Evolutionary conservation across 2,797 vertebrate genomes (phyloP), one percentile per base, ranked within the genome.

Genomic region (Mergus octosetaceus): DNA sequence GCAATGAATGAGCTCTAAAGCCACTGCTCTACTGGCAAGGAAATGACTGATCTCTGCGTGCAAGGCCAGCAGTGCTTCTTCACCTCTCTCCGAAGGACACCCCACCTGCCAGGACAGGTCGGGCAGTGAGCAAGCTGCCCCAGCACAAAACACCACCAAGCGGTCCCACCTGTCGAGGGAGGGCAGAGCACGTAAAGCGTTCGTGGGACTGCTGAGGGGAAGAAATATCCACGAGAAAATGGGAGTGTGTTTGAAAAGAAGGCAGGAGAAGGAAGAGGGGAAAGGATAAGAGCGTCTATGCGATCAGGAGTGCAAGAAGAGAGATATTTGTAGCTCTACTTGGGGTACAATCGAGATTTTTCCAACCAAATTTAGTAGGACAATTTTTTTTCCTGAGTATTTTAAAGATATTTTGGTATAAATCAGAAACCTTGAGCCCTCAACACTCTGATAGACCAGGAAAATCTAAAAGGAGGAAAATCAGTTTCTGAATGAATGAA

Each of bases 151-250:
- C 78, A 85, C 41, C 57, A 30, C 45, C 57, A 30, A 78, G n/a
- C 7, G 78, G n/a, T 57, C 51, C 51, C 53, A 28, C 62, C 73
- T 66, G 20, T 5, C 0, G 1, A 51, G 19, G 20, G 38, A 72
- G 34, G 15, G 54, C 72, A 56, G 64, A 75, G 62, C 39, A 13
- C 0, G 0, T 32, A 6, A 82, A 62, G 47, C 2, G 0, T 12
- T 72, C 41, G 10, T 58, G 47, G 60, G 38, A 41, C 41, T 30
- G 77, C 65, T 61, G 58, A 39, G 51, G 19, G 22, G 14, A 49
- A 3, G 18, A 78, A 91, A 73, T 11, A 15, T 27, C 7, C 1
- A 36, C 34, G 56, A 58, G 87, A 78, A 94, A 81, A 70, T 2
- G 0, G 3, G 7, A 79, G 9, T 13, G 13, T 18, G 4, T 53